Evolutionary conservation across 2,113 vertebrate species (phyloP).

Genomic region (Onychostruthus taczanowskii): DNA sequence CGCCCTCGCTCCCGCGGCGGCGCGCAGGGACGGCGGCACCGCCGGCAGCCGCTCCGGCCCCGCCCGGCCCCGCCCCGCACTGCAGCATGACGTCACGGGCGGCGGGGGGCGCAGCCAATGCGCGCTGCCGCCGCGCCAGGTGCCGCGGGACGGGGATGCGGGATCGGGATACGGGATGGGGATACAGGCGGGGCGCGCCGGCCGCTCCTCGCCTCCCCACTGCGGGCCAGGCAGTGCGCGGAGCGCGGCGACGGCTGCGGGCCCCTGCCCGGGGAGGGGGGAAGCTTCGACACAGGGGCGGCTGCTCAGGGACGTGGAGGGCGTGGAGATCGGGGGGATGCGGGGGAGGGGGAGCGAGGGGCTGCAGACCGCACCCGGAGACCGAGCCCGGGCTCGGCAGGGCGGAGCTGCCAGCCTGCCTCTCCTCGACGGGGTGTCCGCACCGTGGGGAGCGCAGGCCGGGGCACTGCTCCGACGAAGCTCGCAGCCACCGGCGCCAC

Average conservation of each 20-base stretch:
- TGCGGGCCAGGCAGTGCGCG: neutral
- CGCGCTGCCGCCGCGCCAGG: constrained; percentile 35
- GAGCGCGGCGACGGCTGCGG: neutral
- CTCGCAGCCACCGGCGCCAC: neutral
- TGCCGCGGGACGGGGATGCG: constrained; percentile 51
- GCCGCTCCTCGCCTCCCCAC: neutral
- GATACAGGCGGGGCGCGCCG: neutral
- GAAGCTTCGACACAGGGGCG: neutral
- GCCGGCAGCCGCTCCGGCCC: neutral
- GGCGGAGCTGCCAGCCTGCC: neutral
- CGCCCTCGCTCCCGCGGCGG: neutral
- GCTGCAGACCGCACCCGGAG: neutral
- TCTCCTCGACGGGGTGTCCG: neutral
- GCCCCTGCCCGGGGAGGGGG: neutral
- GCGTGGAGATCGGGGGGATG: no score
- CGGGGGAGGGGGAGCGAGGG: neutral
- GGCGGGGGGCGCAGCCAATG: constrained; percentile 64
- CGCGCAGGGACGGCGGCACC: neutral
- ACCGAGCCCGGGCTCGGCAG: neutral
- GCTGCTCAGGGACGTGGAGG: neutral
- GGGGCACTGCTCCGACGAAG: neutral
- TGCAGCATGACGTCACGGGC: constrained; percentile 80
- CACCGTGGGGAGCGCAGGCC: neutral
- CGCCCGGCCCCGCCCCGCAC: constrained; percentile 56
- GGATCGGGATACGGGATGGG: neutral